phyloP scores from a whole-genome alignment of 2,113 vertebrate genomes.

The Oophaga pumilio region DNA sequence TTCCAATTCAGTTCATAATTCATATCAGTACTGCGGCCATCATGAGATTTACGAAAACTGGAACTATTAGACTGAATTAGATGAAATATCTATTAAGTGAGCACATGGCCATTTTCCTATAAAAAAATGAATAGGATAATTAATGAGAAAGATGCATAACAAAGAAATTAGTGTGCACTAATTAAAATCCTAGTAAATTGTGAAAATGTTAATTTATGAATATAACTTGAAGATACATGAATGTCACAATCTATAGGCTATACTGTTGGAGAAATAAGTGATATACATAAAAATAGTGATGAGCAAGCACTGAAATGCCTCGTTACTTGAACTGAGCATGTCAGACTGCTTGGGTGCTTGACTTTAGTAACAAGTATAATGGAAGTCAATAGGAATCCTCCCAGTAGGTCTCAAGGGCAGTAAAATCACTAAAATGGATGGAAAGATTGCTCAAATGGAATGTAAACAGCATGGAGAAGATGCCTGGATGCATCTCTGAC shows the following conservation, averaged over 20 bases:
- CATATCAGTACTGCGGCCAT: conserved; percentile 56
- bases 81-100: not conserved
- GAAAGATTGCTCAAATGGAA: too few relatives aligned
- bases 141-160: not conserved
- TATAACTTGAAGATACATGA: not conserved
- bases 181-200: conserved; percentile 1
- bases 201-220: conserved; percentile 16
- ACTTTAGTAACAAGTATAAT: too few relatives aligned
- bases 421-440: too few relatives aligned
- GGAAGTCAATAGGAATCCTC: too few relatives aligned
- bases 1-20: conserved; percentile 61
- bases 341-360: too few relatives aligned
- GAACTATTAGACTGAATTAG: conserved; percentile 1
- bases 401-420: too few relatives aligned
- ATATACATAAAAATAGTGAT: not conserved
- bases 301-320: too few relatives aligned
- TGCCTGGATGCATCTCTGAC: too few relatives aligned
- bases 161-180: not conserved
- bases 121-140: conserved; percentile 35
- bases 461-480: too few relatives aligned
- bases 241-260: not conserved
- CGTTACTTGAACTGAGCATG: too few relatives aligned
- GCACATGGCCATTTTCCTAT: not conserved
- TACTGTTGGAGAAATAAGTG: not conserved
- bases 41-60: conserved; percentile 33